Evolutionary conservation across 1,140 invertebrate species (phyloP).

Genomic region (Drosophila novamexicana): DNA sequence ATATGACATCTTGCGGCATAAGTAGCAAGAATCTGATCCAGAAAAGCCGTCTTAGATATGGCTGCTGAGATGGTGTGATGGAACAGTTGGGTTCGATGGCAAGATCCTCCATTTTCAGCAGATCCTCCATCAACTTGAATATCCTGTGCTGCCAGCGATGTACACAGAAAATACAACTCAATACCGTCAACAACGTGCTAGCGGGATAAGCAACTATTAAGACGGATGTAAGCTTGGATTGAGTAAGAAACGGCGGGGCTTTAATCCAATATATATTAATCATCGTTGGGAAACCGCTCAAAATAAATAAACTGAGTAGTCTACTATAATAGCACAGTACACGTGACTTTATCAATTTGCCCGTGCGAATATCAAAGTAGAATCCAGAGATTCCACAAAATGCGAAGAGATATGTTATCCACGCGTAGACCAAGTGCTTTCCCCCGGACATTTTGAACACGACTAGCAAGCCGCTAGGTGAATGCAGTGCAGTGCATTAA

Average conservation of each 20-base stretch:
- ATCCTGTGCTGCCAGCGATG: constrained; percentile 30
- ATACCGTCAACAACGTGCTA: not conserved
- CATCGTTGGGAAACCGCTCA: not conserved
- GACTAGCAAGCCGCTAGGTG: not conserved
- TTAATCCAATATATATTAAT: not conserved
- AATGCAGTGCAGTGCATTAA: not conserved
- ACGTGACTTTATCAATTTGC: constrained; percentile 9
- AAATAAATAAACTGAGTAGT: not conserved
- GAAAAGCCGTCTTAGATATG: not conserved
- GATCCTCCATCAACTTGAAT: not conserved
- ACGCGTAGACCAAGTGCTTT: constrained; percentile 6
- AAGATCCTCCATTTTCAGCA: constrained; percentile 9
- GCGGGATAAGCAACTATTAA: not conserved
- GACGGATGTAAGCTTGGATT: not conserved
- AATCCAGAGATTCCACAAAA: constrained; percentile 1
- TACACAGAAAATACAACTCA: constrained; percentile 4
- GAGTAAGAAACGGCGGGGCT: not conserved
- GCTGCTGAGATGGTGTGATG: not conserved
- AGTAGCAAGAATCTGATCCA: constrained; percentile 1
- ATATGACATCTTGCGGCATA: not conserved
- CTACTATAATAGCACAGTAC: constrained; percentile 1
- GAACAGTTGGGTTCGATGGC: not conserved
- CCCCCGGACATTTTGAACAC: constrained; percentile 5
- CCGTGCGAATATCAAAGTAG: not conserved
- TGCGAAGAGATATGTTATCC: not conserved